Percentiles rank a stretch among this genome's conserved stretches.
Conservation (phyloP, 2,888 invertebrate species). For the Erebia aethiops region DNA sequence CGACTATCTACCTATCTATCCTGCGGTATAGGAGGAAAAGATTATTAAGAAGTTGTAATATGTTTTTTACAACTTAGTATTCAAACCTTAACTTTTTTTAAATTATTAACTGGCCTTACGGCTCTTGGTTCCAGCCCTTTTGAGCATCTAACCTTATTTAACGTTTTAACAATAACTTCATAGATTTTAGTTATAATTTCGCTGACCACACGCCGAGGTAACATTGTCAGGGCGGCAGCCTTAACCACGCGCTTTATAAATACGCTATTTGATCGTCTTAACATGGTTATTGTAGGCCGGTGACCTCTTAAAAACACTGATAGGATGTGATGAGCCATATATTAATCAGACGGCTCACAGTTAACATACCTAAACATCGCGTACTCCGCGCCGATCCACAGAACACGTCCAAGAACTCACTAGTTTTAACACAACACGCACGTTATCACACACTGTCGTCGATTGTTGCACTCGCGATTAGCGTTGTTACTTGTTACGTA, state of each 20-base stretch:
- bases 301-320: constrained; percentile 71
- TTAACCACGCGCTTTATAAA: constrained; percentile 12
- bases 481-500: constrained; percentile 61
- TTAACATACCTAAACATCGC: constrained; percentile 81
- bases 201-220: constrained; percentile 21
- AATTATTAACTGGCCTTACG: too few relatives aligned
- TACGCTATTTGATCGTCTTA: constrained; percentile 29
- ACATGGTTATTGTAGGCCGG: constrained; percentile 54
- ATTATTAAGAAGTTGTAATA: too few relatives aligned
- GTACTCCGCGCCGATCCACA: constrained; percentile 68
- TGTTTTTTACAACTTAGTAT: too few relatives aligned
- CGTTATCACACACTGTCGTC: constrained; percentile 79
- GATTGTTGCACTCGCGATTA: constrained; percentile 78
- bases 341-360: constrained; percentile 61
- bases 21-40: too few relatives aligned
- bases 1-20: too few relatives aligned
- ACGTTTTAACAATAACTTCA: too few relatives aligned
- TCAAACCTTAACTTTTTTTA: too few relatives aligned
- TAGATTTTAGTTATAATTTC: constrained; percentile 1
- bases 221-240: background rate
- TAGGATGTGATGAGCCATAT: constrained; percentile 59
- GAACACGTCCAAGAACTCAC: constrained; percentile 72
- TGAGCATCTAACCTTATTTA: too few relatives aligned
- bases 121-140: too few relatives aligned
- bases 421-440: constrained; percentile 73